Evolutionary conservation across 2,797 vertebrate genomes (phyloP).

Genomic region (Hydrocynus forskahlii): DNA sequence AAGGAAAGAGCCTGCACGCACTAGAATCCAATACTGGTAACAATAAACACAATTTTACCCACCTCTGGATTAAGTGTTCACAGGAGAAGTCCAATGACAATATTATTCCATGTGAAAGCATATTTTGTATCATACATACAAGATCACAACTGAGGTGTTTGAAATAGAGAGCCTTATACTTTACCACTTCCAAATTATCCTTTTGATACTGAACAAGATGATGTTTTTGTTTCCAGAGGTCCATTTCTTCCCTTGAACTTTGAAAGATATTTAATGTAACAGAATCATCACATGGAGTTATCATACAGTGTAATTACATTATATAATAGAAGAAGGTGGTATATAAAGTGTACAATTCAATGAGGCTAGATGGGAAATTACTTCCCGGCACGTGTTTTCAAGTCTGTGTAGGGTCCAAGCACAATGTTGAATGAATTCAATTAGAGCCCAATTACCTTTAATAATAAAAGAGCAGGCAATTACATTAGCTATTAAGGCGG

Average conservation of each 20-base stretch:
- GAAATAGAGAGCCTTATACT: neutral
- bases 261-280: constrained; percentile 6
- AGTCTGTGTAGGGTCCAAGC: constrained; percentile 57
- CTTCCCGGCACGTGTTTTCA: constrained; percentile 45
- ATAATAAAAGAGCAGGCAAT: constrained; percentile 84
- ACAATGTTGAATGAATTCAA: constrained; percentile 80
- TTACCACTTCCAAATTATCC: neutral
- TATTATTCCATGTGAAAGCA: neutral
- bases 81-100: neutral
- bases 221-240: neutral
- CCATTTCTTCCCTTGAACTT: neutral
- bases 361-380: constrained; percentile 2
- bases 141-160: neutral
- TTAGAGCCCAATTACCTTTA: constrained; percentile 81
- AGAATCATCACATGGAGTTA: constrained; percentile 9
- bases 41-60: neutral
- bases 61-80: neutral
- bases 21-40: neutral
- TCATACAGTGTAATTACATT: constrained; percentile 29
- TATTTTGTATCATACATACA: neutral
- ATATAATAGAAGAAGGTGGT: constrained; percentile 32
- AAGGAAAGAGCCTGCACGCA: neutral
- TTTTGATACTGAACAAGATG: constrained; percentile 9
- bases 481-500: constrained; percentile 74
- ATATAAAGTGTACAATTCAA: constrained; percentile 23